These are phyloP conservation scores for Rhamnusium bicolor DNA, from an alignment of 2,888 invertebrate species.

Conservation along the genomic window DNA sequence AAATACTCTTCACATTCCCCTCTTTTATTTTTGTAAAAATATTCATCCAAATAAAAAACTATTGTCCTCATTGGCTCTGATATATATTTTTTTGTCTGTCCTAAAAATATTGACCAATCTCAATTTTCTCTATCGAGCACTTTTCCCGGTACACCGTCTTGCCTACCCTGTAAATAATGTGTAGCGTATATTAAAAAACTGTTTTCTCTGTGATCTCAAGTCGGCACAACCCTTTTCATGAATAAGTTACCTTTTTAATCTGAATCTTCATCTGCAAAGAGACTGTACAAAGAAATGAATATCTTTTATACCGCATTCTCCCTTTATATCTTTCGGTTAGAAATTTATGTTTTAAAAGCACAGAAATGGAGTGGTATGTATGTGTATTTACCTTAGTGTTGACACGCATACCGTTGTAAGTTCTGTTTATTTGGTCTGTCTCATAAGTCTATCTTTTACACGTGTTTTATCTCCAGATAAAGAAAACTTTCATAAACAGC, in stretches of 20 bases:
- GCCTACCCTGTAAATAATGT: no score
- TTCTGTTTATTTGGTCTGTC: conserved; percentile 48
- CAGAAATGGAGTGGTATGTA: not conserved
- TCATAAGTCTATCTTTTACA: conserved; percentile 47
- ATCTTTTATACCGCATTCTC: not conserved
- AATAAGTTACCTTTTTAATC: not conserved
- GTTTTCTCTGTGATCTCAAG: not conserved
- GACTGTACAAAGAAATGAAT: not conserved
- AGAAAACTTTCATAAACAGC: conserved; percentile 46
- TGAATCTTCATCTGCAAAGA: not conserved
- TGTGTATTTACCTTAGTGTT: conserved; percentile 44
- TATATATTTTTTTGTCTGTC: no score
- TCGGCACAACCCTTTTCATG: not conserved
- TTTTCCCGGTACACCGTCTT: no score
- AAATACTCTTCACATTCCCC: no score
- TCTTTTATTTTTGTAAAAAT: no score
- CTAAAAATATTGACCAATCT: no score
- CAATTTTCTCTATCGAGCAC: no score
- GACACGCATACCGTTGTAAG: conserved; percentile 35
- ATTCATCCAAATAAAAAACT: no score
- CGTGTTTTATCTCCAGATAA: conserved; percentile 47
- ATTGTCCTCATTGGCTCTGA: no score
- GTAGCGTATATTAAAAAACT: not conserved
- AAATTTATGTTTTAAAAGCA: not conserved
- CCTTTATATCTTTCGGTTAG: not conserved